Base-by-base conservation (phyloP, 2,797 vertebrate genomes). In the Argentina silus region DNA sequence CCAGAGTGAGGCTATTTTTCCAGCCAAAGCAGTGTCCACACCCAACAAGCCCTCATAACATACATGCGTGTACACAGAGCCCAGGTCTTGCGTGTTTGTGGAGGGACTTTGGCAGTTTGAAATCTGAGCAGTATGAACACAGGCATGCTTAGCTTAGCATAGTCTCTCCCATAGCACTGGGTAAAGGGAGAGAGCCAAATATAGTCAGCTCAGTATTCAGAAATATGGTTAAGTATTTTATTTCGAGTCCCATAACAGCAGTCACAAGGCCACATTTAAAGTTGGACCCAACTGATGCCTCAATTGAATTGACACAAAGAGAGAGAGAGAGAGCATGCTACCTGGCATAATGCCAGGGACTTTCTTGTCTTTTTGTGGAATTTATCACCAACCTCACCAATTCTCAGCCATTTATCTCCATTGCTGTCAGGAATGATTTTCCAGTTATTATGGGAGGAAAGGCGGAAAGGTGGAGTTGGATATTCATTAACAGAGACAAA, bases 351-450 rank as follows among this genome's bases (percentile, higher is more conserved):
- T 3, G 5, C 48, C 27, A 36, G 44, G 74, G 67, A 53, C 7
- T n/a, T 15, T 53, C 80, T 82, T 56, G 45, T 73, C 70, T n/a
- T n/a, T n/a, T n/a, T n/a, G n/a, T n/a, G n/a, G n/a, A n/a, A n/a
- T n/a, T n/a, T n/a, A n/a, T n/a, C n/a, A n/a, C n/a, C n/a, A n/a
- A n/a, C n/a, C n/a, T n/a, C n/a, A 70, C 42, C 74, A 71, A 50
- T 70, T 78, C 74, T 77, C 67, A 44, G n/a, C 74, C 48, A 67
- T 48, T 70, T n/a, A 47, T 77, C 59, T 78, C 47, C 78, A 75
- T 82, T 55, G 59, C 50, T 76, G 14, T 67, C 57, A 55, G 5
- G 21, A 19, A 36, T 45, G 48, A 74, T 53, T 45, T 6, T 56
- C 53, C 53, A 57, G 48, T 45, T 21, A 19, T 21, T 53, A 42